Evolutionary conservation across 2,113 vertebrate genomes (phyloP).

Genomic region (Phodopus roborovskii): DNA sequence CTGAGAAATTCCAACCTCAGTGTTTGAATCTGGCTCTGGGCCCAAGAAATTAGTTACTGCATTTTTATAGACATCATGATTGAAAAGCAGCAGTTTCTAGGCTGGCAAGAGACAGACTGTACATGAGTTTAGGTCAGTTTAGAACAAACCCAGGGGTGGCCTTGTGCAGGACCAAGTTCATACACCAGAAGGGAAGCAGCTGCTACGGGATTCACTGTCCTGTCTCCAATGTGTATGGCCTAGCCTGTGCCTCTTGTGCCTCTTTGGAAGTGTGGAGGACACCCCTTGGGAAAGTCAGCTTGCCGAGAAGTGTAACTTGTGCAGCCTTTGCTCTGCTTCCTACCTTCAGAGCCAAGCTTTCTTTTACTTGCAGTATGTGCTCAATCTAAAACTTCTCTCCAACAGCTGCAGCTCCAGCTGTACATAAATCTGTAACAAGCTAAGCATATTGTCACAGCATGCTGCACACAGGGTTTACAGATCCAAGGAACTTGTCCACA

Average conservation of each 20-base stretch:
- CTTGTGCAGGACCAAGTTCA: background rate
- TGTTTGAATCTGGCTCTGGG: background rate
- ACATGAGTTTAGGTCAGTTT: background rate
- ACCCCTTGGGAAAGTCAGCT: background rate
- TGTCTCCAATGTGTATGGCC: background rate
- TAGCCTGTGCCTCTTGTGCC: too few species aligned
- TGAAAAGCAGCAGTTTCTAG: slow-evolving; percentile 18
- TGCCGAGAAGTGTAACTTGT: background rate
- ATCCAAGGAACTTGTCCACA: background rate
- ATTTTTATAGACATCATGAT: background rate
- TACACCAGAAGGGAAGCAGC: background rate
- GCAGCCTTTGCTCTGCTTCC: background rate
- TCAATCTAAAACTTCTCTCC: background rate
- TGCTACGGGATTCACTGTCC: background rate
- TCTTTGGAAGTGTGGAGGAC: background rate
- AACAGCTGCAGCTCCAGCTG: background rate
- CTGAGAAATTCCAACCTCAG: background rate
- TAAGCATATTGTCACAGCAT: background rate
- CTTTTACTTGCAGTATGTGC: background rate
- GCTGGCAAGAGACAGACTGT: background rate
- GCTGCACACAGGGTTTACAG: background rate
- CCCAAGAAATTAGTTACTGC: background rate
- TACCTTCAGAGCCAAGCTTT: background rate
- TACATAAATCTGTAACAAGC: background rate
- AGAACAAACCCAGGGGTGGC: background rate